Conservation (phyloP, 2,797 vertebrate genomes). For the Morus bassanus region DNA sequence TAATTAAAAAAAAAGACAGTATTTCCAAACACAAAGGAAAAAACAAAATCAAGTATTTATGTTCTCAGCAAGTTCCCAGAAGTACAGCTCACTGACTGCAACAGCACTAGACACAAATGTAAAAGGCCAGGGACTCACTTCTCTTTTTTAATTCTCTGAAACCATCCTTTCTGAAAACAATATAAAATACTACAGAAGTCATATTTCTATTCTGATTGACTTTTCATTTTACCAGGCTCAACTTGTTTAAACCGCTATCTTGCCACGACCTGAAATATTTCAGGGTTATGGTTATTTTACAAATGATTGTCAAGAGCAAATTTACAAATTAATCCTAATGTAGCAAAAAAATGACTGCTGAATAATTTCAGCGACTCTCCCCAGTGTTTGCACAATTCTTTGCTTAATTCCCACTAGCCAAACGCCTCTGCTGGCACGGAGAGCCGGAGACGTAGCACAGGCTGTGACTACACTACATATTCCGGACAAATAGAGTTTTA, state of each 20-base stretch:
- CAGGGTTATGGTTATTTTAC: conserved; percentile 23
- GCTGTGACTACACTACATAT: neutral
- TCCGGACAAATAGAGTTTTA: neutral
- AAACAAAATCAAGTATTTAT: neutral
- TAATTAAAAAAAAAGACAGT: neutral
- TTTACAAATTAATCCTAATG: conserved; percentile 62
- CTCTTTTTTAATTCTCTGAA: neutral
- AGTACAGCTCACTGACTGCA: neutral
- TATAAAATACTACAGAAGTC: neutral
- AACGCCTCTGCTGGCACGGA: neutral
- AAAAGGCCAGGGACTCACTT: neutral
- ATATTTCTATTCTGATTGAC: neutral
- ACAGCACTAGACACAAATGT: neutral
- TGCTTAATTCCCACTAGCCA: conserved; percentile 38
- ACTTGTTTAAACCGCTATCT: neutral
- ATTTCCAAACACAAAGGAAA: neutral
- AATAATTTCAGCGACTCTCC: neutral
- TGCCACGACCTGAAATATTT: neutral
- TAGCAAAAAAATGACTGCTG: neutral
- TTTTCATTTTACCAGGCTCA: neutral
- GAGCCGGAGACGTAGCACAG: neutral
- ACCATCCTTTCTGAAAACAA: neutral
- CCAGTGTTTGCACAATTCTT: conserved; percentile 49
- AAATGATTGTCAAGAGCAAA: conserved; percentile 58
- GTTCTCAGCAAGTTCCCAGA: neutral